These are phyloP conservation scores for Oligia strigilis DNA, from an alignment of 2,888 invertebrate species.

Conservation along the genomic window DNA sequence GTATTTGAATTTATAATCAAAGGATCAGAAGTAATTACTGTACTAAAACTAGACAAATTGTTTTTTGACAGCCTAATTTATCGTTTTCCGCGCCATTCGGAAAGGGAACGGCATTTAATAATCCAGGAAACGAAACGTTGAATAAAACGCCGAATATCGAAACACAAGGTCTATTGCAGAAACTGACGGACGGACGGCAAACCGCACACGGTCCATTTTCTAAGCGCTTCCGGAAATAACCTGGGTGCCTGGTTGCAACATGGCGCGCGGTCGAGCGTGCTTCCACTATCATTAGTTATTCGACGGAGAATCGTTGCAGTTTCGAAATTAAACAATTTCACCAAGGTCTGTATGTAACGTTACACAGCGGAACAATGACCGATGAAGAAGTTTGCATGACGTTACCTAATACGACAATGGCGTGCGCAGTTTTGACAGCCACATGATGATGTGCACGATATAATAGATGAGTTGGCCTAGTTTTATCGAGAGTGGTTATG, in stretches of 20 bases:
- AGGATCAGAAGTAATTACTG: constrained; percentile 28
- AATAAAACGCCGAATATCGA: constrained; percentile 54
- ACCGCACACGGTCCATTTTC: constrained; percentile 74
- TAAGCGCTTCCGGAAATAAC: constrained; percentile 81
- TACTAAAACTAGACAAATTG: constrained; percentile 31
- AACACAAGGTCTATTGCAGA: constrained; percentile 72
- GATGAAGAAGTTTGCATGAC: constrained; percentile 50
- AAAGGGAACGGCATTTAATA: constrained; percentile 36
- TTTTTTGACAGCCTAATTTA: constrained; percentile 50
- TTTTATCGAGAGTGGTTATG: constrained; percentile 52
- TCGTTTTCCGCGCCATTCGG: constrained; percentile 31
- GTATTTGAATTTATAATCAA: constrained; percentile 48
- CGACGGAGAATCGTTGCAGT: constrained; percentile 70
- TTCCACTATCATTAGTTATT: constrained; percentile 81
- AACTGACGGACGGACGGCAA: constrained; percentile 63
- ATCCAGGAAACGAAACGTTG: constrained; percentile 61
- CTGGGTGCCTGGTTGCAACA: constrained; percentile 75
- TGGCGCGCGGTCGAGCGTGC: constrained; percentile 80
- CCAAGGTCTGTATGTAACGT: constrained; percentile 70
- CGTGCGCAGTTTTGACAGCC: constrained; percentile 65
- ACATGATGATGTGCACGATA: constrained; percentile 61
- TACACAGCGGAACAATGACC: constrained; percentile 55
- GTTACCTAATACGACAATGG: constrained; percentile 66
- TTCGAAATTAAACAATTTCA: constrained; percentile 75
- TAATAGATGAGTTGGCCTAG: constrained; percentile 64